Evolutionary conservation across 2,113 vertebrate species (phyloP).

Genomic region (Cepphus grylle): DNA sequence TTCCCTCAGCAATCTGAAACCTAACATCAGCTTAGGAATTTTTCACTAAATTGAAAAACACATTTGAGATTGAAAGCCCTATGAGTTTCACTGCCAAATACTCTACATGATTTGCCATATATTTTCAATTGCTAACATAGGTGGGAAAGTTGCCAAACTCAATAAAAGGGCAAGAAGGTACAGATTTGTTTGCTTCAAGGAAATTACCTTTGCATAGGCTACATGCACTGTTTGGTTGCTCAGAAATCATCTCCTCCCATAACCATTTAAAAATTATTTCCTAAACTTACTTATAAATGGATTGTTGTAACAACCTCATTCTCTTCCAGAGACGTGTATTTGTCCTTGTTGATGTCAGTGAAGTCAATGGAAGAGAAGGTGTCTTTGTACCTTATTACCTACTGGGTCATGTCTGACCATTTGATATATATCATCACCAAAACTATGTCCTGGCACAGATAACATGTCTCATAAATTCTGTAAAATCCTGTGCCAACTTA

Average conservation of each 20-base stretch:
- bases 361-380: background rate
- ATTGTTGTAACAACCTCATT: background rate
- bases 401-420: background rate
- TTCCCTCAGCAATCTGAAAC: background rate
- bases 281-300: background rate
- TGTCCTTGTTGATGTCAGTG: background rate
- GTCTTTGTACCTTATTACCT: background rate
- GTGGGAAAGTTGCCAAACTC: background rate
- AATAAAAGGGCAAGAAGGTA: background rate
- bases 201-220: background rate
- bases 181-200: background rate
- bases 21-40: background rate
- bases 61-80: background rate
- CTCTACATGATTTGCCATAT: background rate
- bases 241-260: background rate
- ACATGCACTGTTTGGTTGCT: background rate
- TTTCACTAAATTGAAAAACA: background rate
- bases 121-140: background rate
- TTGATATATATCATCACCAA: background rate
- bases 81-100: background rate
- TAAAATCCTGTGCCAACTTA: background rate
- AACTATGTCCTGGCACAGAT: background rate
- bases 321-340: background rate
- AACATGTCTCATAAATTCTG: background rate
- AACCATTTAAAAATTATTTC: background rate